Conservation (phyloP, 2,797 vertebrate species). For the Mormyrus hasselquistii region DNA sequence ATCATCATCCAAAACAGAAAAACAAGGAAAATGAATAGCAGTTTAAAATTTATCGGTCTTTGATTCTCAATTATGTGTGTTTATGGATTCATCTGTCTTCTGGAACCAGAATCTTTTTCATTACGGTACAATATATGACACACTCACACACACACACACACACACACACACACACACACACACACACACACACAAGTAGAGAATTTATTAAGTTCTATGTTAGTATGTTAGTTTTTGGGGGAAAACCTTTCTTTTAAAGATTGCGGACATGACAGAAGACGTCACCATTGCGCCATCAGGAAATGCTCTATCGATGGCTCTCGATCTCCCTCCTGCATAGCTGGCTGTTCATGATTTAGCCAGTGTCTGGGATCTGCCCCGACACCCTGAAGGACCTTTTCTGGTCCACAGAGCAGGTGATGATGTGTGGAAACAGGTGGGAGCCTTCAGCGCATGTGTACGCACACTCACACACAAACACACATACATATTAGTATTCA, state of each 20-base stretch:
- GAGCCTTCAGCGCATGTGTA: neutral
- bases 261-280: neutral
- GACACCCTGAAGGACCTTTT: neutral
- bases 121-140: conserved; percentile 92
- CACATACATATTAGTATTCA: neutral
- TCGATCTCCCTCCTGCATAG: neutral
- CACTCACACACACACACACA: too few relatives aligned
- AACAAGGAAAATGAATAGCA: conserved; percentile 97
- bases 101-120: conserved; percentile 99
- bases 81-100: conserved; percentile 99
- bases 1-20: conserved; percentile 94
- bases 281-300: neutral
- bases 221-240: neutral
- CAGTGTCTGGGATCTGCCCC: neutral
- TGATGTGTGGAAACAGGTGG: neutral
- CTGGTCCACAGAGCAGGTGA: neutral
- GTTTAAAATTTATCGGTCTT: conserved; percentile 99
- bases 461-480: neutral
- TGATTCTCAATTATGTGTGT: conserved; percentile 99
- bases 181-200: neutral
- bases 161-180: too few relatives aligned
- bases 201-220: neutral
- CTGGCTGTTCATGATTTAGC: neutral
- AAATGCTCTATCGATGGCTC: neutral
- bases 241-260: neutral